Evolutionary conservation across 2,113 vertebrate species (phyloP).

Genomic region (Toxotes chatareus): DNA sequence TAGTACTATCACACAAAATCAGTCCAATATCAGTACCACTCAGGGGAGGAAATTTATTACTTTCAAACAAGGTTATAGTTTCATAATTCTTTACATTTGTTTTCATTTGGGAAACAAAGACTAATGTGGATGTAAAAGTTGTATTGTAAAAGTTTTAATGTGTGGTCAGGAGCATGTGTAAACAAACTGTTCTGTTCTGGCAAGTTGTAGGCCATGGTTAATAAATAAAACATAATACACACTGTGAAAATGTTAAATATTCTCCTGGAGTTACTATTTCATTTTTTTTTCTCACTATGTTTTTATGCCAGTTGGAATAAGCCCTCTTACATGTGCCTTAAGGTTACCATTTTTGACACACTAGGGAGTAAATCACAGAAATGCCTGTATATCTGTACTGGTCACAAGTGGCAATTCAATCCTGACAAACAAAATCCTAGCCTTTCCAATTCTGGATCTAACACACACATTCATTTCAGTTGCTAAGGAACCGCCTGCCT

Average conservation of each 20-base stretch:
- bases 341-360: background rate
- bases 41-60: slow-evolving; percentile 1
- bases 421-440: background rate
- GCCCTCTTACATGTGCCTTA: background rate
- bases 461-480: slow-evolving; percentile 12
- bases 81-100: background rate
- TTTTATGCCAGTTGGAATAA: background rate
- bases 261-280: background rate
- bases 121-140: background rate
- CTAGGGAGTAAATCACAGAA: background rate
- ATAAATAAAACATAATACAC: background rate
- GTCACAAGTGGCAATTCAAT: slow-evolving; percentile 26
- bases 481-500: slow-evolving; percentile 20
- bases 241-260: background rate
- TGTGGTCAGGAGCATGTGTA: background rate
- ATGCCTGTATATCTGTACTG: background rate
- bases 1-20: background rate
- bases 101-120: slow-evolving; percentile 18
- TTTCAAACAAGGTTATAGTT: slow-evolving; percentile 7
- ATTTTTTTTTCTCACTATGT: background rate
- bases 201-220: background rate
- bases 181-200: background rate
- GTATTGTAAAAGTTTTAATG: slow-evolving; percentile 1
- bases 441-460: slow-evolving; percentile 3
- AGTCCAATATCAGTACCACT: background rate